These are phyloP conservation scores for Dinoponera quadriceps DNA, from an alignment of 1,140 invertebrate genomes.

Conservation along the genomic window DNA sequence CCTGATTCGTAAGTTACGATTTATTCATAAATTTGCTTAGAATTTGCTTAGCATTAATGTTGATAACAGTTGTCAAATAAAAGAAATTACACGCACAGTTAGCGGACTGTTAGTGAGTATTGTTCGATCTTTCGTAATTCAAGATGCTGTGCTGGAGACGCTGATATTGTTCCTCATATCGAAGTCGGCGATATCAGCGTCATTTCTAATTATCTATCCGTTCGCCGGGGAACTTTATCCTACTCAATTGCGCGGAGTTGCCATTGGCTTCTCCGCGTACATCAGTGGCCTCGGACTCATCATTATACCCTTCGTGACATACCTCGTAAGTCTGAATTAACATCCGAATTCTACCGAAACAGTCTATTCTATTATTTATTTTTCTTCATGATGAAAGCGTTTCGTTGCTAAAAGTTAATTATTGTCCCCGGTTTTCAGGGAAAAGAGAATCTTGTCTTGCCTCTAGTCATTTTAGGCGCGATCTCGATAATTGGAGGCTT, in stretches of 20 bases:
- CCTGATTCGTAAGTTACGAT: too few species aligned
- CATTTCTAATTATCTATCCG: slow-evolving; percentile 96
- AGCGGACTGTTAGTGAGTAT: too few species aligned
- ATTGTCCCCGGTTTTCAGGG: slow-evolving; percentile 87
- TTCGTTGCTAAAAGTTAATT: background rate
- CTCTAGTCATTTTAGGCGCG: slow-evolving; percentile 92
- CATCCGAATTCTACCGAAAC: background rate
- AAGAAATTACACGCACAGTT: too few species aligned
- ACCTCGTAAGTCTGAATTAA: slow-evolving; percentile 88
- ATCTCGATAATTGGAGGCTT: slow-evolving; percentile 92
- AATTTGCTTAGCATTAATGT: too few species aligned
- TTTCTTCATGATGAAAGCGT: background rate
- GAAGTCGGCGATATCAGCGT: slow-evolving; percentile 95
- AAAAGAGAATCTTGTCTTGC: slow-evolving; percentile 92
- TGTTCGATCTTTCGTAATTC: slow-evolving; percentile 75
- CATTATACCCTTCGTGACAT: slow-evolving; percentile 96
- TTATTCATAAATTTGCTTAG: too few species aligned
- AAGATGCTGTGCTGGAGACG: slow-evolving; percentile 91
- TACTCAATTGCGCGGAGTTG: slow-evolving; percentile 93
- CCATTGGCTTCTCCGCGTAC: slow-evolving; percentile 95
- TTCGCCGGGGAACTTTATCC: slow-evolving; percentile 96
- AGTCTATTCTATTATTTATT: background rate
- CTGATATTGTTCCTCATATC: slow-evolving; percentile 93
- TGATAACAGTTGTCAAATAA: too few species aligned
- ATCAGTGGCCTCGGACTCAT: slow-evolving; percentile 94